Evolutionary conservation across 2,797 vertebrate species (phyloP).

Genomic region (Sebastes matsubarae): DNA sequence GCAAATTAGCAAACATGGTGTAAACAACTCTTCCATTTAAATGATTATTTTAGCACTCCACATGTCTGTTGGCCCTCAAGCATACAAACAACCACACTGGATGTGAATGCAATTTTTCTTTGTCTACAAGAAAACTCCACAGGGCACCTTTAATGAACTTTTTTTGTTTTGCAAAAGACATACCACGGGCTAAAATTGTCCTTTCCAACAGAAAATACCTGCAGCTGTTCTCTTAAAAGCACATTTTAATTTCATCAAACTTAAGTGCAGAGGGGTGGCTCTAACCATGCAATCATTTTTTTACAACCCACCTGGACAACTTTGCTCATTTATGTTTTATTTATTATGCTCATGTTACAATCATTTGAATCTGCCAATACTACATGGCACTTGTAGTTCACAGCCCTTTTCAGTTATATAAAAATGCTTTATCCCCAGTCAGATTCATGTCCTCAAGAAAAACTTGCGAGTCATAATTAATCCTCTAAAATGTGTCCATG

Average conservation of each 20-base stretch:
- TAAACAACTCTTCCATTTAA: background rate
- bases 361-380: background rate
- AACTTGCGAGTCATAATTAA: background rate
- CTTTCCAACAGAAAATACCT: background rate
- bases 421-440: background rate
- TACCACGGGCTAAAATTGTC: background rate
- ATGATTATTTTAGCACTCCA: background rate
- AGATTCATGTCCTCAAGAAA: background rate
- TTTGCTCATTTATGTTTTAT: background rate
- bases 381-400: background rate
- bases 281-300: background rate
- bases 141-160: background rate
- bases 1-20: background rate
- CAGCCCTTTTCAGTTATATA: background rate
- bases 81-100: background rate
- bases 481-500: background rate
- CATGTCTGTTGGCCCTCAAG: background rate
- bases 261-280: background rate
- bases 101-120: background rate
- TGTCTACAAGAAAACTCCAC: background rate
- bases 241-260: background rate
- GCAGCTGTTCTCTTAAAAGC: background rate
- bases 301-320: background rate
- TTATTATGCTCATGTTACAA: background rate
- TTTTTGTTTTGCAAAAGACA: background rate